phyloP scores from a whole-genome alignment of 2,113 vertebrate genomes.

The Coptodon rendalli region DNA sequence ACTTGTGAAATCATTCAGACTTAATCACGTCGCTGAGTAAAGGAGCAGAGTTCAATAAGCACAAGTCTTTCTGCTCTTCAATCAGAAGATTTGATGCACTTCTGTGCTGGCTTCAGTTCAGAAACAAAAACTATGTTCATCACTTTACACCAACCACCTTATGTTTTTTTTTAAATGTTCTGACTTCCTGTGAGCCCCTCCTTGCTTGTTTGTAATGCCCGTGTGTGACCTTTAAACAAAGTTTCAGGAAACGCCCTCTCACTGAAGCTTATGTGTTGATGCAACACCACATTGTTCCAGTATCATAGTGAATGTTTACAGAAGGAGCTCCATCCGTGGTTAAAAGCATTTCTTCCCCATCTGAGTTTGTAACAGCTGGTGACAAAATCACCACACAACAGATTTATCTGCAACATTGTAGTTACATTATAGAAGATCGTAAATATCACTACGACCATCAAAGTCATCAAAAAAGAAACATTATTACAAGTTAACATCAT shows the following conservation, averaged over 20 bases:
- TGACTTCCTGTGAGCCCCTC: neutral
- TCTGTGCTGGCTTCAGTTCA: neutral
- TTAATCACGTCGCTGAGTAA: rapidly evolving
- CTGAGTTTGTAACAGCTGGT: neutral
- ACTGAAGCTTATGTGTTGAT: neutral
- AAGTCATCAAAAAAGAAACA: neutral
- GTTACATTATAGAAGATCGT: rapidly evolving
- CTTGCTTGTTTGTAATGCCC: neutral
- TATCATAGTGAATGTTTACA: rapidly evolving
- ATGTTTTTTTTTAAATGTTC: neutral
- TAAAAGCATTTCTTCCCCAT: neutral
- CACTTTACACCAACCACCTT: neutral
- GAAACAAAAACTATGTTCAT: neutral
- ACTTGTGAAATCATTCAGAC: neutral
- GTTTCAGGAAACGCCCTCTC: neutral
- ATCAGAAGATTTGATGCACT: neutral
- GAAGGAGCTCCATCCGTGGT: neutral
- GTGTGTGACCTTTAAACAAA: neutral
- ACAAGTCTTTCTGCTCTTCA: neutral
- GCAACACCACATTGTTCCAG: too few relatives aligned
- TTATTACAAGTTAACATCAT: neutral
- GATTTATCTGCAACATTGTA: neutral
- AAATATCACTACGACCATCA: neutral
- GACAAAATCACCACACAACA: neutral
- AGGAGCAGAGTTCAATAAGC: neutral